Conservation (phyloP, 2,888 invertebrate species). For the Pammene aurita region DNA sequence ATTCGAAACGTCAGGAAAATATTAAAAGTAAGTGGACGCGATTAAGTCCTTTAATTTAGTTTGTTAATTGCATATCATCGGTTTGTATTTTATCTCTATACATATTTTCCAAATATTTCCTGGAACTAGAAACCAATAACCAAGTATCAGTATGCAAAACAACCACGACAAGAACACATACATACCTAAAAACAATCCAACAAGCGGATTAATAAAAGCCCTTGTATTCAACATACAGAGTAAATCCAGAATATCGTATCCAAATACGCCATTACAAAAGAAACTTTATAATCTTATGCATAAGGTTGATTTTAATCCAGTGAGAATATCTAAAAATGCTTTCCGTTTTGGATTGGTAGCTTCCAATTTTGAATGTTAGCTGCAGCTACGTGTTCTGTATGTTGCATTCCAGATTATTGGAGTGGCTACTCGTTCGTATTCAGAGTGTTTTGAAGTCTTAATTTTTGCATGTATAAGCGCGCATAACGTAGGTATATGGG, state of each 20-base stretch:
- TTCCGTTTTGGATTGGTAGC: not conserved
- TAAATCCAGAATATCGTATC: not conserved
- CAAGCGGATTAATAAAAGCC: conserved; percentile 17
- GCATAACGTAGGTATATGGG: no score
- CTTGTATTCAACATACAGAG: not conserved
- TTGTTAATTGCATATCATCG: no score
- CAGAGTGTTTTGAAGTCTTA: no score
- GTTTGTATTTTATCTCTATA: no score
- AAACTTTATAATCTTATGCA: not conserved
- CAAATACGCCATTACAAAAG: not conserved
- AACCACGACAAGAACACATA: not conserved
- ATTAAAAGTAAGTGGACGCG: no score
- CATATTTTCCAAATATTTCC: no score
- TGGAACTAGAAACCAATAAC: conserved; percentile 1
- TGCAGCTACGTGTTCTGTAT: conserved; percentile 7
- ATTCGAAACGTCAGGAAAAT: no score
- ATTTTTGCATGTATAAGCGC: no score
- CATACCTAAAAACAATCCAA: conserved; percentile 13
- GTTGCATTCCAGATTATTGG: conserved; percentile 19
- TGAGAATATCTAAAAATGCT: not conserved
- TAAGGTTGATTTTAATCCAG: not conserved
- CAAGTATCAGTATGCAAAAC: conserved; percentile 1
- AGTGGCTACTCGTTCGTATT: not conserved
- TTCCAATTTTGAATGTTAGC: conserved; percentile 29
- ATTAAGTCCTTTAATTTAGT: no score